These are phyloP conservation scores for Coenonympha glycerion DNA, from an alignment of 2,888 invertebrate genomes.

Conservation along the genomic window DNA sequence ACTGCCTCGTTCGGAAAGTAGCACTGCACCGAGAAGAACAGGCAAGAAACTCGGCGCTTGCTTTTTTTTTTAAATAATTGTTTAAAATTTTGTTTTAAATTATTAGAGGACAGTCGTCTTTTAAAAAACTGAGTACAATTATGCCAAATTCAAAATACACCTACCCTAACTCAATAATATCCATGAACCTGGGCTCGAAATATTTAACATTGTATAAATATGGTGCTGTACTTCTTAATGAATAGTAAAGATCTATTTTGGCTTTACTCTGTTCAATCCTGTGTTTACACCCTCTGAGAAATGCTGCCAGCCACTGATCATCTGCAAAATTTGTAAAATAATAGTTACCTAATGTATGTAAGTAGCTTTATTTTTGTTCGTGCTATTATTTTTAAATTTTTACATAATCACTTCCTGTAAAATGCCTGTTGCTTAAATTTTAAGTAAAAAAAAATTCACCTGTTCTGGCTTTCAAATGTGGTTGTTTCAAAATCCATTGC, in stretches of 20 bases:
- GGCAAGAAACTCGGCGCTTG: no score
- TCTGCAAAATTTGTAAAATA: constrained; percentile 48
- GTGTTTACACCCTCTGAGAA: constrained; percentile 79
- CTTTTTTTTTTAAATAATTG: no score
- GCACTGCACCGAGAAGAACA: no score
- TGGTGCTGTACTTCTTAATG: constrained; percentile 64
- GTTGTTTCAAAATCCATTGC: constrained; percentile 71
- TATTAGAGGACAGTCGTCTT: no score
- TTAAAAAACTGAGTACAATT: background rate
- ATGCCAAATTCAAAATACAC: no score
- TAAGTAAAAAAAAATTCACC: constrained; percentile 27
- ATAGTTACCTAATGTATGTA: background rate
- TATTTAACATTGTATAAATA: constrained; percentile 55
- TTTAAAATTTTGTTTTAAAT: no score
- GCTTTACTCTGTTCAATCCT: constrained; percentile 74
- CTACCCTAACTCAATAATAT: constrained; percentile 42
- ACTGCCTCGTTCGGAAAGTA: no score
- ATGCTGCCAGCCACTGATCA: constrained; percentile 78
- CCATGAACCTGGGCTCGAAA: constrained; percentile 40
- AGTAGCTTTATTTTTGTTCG: no score
- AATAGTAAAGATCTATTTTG: constrained; percentile 75
- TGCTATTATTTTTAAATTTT: no score
- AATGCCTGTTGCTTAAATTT: background rate
- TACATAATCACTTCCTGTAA: no score
- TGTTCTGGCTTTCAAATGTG: constrained; percentile 61